Percentiles rank a stretch among this genome's conserved stretches.
phyloP scores from a whole-genome alignment of 1,140 invertebrate species.

The Medauroidea extradentata region DNA sequence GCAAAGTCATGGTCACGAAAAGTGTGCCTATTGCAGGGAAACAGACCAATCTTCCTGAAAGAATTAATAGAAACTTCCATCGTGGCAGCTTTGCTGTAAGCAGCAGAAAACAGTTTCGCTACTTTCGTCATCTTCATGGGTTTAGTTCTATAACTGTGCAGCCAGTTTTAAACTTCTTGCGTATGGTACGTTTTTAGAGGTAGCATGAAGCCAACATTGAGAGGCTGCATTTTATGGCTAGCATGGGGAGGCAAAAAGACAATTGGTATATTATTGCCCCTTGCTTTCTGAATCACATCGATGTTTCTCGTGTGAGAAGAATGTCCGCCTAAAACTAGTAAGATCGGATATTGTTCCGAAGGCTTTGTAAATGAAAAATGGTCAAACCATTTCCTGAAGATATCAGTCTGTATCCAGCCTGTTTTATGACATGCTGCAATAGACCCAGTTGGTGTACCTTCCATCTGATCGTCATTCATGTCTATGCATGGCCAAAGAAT shows the following conservation, averaged over 20 bases:
- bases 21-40: not conserved
- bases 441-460: conserved; percentile 23
- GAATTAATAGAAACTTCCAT: not conserved
- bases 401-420: conserved; percentile 20
- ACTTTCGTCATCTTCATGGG: not conserved
- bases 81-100: conserved; percentile 1
- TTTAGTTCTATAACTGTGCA: conserved; percentile 9
- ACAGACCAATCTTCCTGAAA: not conserved
- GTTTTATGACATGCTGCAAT: conserved; percentile 29
- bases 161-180: conserved; percentile 30
- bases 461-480: conserved; percentile 28
- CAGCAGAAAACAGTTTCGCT: conserved; percentile 1
- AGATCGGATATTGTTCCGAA: conserved; percentile 11
- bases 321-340: too few species aligned
- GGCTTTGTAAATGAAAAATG: conserved; percentile 26
- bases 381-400: conserved; percentile 40
- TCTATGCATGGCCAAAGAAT: conserved; percentile 35
- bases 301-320: too few species aligned
- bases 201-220: conserved; percentile 38
- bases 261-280: too few species aligned
- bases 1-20: conserved; percentile 1
- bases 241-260: not conserved
- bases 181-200: conserved; percentile 37
- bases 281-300: too few species aligned
- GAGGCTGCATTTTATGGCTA: conserved; percentile 1